Percentiles rank a stretch among this genome's conserved stretches.
Conservation (phyloP, 1,140 invertebrate species). For the Microplitis mediator region DNA sequence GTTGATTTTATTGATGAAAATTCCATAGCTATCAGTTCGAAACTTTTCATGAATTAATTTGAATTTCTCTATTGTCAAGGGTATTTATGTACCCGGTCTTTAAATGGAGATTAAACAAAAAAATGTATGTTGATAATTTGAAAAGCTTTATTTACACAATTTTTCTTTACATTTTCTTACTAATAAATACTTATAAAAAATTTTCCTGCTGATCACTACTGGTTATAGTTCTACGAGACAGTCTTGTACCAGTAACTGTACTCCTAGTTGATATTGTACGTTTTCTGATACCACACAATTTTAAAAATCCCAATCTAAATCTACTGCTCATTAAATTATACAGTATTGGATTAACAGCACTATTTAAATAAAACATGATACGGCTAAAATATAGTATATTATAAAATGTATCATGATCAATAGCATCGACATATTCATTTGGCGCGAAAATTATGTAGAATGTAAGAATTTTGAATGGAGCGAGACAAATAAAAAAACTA, state of each 20-base stretch:
- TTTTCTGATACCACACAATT: conserved; percentile 66
- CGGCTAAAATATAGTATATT: conserved; percentile 81
- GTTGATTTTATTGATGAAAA: no score
- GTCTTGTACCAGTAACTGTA: conserved; percentile 49
- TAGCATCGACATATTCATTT: conserved; percentile 63
- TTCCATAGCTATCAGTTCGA: no score
- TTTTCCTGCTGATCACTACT: conserved; percentile 54
- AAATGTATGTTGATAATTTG: no score
- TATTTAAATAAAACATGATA: conserved; percentile 86
- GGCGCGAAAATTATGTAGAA: conserved; percentile 78
- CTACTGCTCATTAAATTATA: conserved; percentile 88
- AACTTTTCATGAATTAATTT: no score
- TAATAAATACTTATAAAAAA: conserved; percentile 39
- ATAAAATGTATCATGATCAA: conserved; percentile 77
- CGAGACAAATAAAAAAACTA: conserved; percentile 84
- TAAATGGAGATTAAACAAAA: no score
- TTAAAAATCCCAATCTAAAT: conserved; percentile 77
- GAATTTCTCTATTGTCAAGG: no score
- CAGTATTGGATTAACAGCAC: conserved; percentile 81
- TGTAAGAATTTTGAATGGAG: conserved; percentile 83
- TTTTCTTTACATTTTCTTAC: no score
- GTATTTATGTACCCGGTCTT: no score
- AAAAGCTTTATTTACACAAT: no score
- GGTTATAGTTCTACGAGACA: conserved; percentile 56
- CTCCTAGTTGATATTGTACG: conserved; percentile 50